Percentiles rank a stretch among this genome's conserved stretches.
phyloP scores from a whole-genome alignment of 2,888 invertebrate genomes.

The Platycheirus albimanus region DNA sequence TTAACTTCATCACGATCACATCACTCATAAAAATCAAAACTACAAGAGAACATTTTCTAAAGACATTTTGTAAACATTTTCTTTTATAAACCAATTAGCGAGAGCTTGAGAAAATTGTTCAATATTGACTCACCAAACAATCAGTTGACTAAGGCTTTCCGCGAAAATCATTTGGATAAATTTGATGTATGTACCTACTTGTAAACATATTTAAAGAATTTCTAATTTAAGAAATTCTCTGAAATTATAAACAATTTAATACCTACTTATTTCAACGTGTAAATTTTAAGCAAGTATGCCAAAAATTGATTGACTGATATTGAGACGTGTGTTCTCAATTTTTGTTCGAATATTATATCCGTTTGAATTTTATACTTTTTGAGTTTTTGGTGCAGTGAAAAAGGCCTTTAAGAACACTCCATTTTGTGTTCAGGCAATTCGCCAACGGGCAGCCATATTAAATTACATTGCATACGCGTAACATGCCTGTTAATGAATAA shows the following conservation, averaged over 20 bases:
- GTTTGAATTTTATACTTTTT: too few relatives aligned
- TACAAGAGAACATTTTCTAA: too few relatives aligned
- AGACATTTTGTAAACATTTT: too few relatives aligned
- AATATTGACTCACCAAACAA: constrained; percentile 23
- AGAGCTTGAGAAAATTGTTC: constrained; percentile 8
- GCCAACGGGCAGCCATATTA: too few relatives aligned
- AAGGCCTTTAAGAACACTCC: too few relatives aligned
- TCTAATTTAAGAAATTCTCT: constrained; percentile 3
- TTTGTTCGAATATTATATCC: background rate
- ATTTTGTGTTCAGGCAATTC: too few relatives aligned
- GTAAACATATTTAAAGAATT: constrained; percentile 8
- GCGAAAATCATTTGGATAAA: background rate
- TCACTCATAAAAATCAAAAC: too few relatives aligned
- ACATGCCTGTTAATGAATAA: too few relatives aligned
- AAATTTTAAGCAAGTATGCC: constrained; percentile 43
- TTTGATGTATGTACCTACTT: background rate
- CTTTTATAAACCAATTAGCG: too few relatives aligned
- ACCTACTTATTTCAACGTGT: background rate
- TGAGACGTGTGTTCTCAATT: constrained; percentile 47
- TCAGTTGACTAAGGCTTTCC: background rate
- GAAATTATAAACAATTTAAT: background rate
- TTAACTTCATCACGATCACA: background rate
- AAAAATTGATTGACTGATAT: constrained; percentile 58
- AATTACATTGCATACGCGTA: too few relatives aligned
- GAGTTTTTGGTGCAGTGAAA: too few relatives aligned